Evolutionary conservation across 35 echinoderm and acorn worm genomes (phyloP), one percentile per base, ranked within the genome.

Genomic region (Antedon bifida): DNA sequence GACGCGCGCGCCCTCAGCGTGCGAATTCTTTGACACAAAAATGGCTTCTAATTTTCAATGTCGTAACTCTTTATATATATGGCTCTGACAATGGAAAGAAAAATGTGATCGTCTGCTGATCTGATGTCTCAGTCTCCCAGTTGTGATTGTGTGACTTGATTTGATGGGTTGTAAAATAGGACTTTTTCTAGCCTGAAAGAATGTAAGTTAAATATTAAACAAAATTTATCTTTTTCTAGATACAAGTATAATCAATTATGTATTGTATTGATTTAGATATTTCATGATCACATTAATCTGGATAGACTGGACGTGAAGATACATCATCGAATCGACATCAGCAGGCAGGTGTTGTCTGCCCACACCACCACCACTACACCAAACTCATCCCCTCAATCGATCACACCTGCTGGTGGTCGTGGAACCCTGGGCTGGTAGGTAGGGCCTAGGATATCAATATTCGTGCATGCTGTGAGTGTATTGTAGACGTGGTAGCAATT

Each of bases 361-460:
- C n/a, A n/a, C n/a, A n/a, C n/a, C n/a, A n/a, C n/a, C n/a, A n/a
- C n/a, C n/a, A n/a, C n/a, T 44, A 44, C 16, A 21, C 9, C 26
- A 2, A 11, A 26, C 51, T 64, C 51, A 64, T 64, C 51, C 19
- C 51, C 51, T 64, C 51, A 64, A 8, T 23, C 9, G 51, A 19
- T 64, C 51, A 64, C 51, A 64, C 51, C 51, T 64, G 51, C 51
- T 64, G 51, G 51, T 64, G 51, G 51, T n/a, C n/a, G n/a, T 64
- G 51, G 9, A 19, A 64, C 51, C 10, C 51, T 42, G n/a, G n/a
- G 7, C 51, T 42, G n/a, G n/a, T n/a, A n/a, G 38, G 51, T 21
- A 16, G 26, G 51, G 51, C 51, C 51, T 64, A 64, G 51, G 51
- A 64, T 23, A 64, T 26, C 51, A 64, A 26, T 8, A 26, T n/a